Evolutionary conservation across 2,113 vertebrate species (phyloP).

Genomic region (Philantomba maxwellii): DNA sequence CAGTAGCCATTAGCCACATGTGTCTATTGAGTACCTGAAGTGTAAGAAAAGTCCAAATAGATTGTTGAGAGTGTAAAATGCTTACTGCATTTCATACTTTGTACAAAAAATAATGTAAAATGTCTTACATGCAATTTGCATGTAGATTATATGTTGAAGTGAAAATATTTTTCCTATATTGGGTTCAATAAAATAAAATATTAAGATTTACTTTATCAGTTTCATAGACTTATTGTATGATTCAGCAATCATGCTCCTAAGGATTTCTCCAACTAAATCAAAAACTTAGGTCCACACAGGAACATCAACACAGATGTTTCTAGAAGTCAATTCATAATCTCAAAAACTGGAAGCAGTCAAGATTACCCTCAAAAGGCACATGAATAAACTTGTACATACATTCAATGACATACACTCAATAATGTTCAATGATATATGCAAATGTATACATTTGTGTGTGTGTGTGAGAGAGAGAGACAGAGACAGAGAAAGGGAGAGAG

Average conservation of each 20-base stretch:
- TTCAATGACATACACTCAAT: neutral
- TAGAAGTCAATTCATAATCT: neutral
- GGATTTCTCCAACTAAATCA: neutral
- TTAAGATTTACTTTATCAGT: neutral
- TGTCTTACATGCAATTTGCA: neutral
- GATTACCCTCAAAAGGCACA: neutral
- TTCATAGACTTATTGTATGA: neutral
- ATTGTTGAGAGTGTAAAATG: neutral
- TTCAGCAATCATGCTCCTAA: neutral
- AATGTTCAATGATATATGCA: neutral
- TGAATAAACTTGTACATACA: neutral
- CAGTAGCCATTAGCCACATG: neutral
- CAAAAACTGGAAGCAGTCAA: neutral
- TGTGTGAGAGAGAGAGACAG: neutral
- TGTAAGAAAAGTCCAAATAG: neutral
- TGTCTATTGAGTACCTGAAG: neutral
- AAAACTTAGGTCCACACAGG: neutral
- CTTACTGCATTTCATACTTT: neutral
- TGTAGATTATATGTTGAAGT: neutral
- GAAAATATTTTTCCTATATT: neutral
- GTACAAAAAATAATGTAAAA: neutral
- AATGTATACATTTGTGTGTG: neutral
- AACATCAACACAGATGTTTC: neutral
- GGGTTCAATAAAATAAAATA: neutral
- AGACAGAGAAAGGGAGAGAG: neutral